Conservation (phyloP, 2,797 vertebrate species). For the Propithecus perrieri region DNA sequence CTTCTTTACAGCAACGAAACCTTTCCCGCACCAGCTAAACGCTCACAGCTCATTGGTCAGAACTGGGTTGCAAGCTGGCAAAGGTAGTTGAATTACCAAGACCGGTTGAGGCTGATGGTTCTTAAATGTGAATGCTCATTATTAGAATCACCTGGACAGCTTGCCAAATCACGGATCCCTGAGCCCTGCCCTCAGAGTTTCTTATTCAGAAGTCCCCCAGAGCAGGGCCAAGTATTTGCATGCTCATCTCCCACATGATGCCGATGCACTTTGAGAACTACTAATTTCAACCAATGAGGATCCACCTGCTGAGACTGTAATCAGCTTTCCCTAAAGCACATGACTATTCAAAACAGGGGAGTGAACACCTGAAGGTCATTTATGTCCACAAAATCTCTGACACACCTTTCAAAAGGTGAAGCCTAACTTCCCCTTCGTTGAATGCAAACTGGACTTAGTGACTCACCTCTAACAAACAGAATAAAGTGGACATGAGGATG, state of each 20-base stretch:
- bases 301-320: neutral
- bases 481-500: neutral
- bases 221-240: neutral
- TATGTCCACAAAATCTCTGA: neutral
- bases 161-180: neutral
- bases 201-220: neutral
- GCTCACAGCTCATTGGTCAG: neutral
- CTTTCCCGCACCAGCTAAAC: fast-evolving
- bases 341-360: neutral
- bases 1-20: neutral
- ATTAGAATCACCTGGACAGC: neutral
- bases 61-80: neutral
- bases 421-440: neutral
- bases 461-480: neutral
- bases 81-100: neutral
- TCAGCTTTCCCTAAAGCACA: neutral
- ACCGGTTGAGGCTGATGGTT: neutral
- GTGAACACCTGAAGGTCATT: neutral
- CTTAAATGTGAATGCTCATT: neutral
- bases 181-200: too few species aligned
- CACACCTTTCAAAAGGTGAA: neutral
- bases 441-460: neutral
- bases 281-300: neutral
- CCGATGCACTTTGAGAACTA: neutral
- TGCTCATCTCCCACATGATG: neutral